A percentile compares a stretch with the other conserved stretches of the same genome.
Conservation (phyloP, 1,140 invertebrate species). For the Drosophila kikkawai region DNA sequence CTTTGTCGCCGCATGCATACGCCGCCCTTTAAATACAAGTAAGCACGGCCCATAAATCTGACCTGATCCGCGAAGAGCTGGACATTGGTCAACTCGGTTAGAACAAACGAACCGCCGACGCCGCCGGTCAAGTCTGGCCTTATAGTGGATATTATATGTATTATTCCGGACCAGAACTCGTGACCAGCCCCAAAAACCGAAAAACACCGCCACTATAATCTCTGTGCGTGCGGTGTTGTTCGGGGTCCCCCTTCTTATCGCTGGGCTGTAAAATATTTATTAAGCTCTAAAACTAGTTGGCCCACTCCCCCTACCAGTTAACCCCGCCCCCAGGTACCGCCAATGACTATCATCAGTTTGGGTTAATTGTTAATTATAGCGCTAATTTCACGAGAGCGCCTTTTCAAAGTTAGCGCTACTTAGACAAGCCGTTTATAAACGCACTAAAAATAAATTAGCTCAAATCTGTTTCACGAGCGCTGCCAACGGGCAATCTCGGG, state of each 20-base stretch:
- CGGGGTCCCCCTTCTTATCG: slow-evolving; percentile 52
- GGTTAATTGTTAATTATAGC: slow-evolving; percentile 75
- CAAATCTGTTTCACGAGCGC: slow-evolving; percentile 45
- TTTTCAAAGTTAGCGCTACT: slow-evolving; percentile 73
- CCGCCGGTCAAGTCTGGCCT: slow-evolving; percentile 18
- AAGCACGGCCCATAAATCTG: slow-evolving; percentile 40
- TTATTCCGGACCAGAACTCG: slow-evolving; percentile 30
- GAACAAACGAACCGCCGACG: slow-evolving; percentile 26
- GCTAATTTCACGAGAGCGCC: slow-evolving; percentile 62
- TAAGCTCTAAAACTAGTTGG: slow-evolving; percentile 54
- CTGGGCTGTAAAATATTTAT: slow-evolving; percentile 56
- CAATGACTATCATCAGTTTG: slow-evolving; percentile 43
- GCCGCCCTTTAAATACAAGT: slow-evolving; percentile 70
- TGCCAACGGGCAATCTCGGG: background rate
- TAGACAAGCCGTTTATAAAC: slow-evolving; percentile 71
- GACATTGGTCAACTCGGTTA: slow-evolving; percentile 17
- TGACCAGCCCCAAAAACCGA: slow-evolving; percentile 35
- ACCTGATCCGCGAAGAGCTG: slow-evolving; percentile 8
- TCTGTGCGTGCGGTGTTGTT: slow-evolving; percentile 18
- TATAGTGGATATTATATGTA: slow-evolving; percentile 17
- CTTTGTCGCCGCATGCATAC: slow-evolving; percentile 69
- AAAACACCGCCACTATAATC: slow-evolving; percentile 29
- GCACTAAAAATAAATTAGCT: slow-evolving; percentile 79
- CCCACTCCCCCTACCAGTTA: slow-evolving; percentile 18
- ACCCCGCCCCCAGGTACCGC: slow-evolving; percentile 2